Evolutionary conservation across 2,888 invertebrate genomes (phyloP).

Genomic region (Deilephila elpenor): DNA sequence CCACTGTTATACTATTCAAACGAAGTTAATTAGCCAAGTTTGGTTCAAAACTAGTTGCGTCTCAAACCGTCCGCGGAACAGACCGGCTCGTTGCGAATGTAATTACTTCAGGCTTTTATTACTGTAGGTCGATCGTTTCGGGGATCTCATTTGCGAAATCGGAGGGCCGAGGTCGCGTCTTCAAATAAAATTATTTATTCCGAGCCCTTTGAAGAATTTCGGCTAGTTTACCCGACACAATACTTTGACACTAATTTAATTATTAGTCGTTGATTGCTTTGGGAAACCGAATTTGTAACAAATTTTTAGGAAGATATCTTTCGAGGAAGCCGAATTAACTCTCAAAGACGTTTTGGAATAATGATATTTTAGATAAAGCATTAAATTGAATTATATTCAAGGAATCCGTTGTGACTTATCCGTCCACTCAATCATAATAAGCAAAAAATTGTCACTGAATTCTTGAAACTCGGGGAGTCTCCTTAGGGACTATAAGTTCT

Average conservation of each 20-base stretch:
- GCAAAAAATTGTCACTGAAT: too few species aligned
- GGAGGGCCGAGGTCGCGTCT: neutral
- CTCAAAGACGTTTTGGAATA: neutral
- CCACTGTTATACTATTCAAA: slow-evolving; percentile 6
- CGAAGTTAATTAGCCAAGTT: slow-evolving; percentile 26
- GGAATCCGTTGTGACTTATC: too few species aligned
- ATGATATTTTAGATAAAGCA: too few species aligned
- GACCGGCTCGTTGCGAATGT: slow-evolving; percentile 15
- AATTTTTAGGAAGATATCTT: neutral
- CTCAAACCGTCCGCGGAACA: slow-evolving; percentile 16
- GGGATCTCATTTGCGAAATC: slow-evolving; percentile 12
- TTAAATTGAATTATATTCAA: too few species aligned
- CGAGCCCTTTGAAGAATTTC: neutral
- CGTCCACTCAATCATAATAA: too few species aligned
- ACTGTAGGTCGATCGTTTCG: slow-evolving; percentile 1
- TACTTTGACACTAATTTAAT: neutral
- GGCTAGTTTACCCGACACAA: neutral
- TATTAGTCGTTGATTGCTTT: neutral
- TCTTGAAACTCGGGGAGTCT: too few species aligned
- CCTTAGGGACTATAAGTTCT: too few species aligned
- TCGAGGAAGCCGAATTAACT: neutral
- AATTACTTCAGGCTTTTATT: slow-evolving; percentile 20
- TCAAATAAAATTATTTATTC: slow-evolving; percentile 10
- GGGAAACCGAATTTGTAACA: neutral
- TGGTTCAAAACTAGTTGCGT: slow-evolving; percentile 15